Percentiles rank a stretch among this genome's conserved stretches.
Evolutionary conservation across 2,888 invertebrate genomes (phyloP).

Genomic region (Frankliniella intonsa): DNA sequence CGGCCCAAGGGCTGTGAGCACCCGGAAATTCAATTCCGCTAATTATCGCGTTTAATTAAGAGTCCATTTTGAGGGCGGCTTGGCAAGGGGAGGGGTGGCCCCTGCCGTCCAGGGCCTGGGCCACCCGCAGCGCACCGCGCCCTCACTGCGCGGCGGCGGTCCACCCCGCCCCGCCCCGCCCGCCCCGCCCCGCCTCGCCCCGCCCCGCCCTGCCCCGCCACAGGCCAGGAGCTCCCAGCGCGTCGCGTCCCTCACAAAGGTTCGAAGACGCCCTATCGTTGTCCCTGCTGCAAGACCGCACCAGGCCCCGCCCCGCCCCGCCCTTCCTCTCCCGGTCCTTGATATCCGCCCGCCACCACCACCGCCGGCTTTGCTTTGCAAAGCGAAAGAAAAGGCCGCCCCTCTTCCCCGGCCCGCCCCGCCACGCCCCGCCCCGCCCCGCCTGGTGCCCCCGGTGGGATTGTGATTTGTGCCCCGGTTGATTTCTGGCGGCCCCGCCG

Average conservation of each 20-base stretch:
- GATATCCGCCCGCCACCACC: neutral
- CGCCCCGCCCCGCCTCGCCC: neutral
- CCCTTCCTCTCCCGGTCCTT: neutral
- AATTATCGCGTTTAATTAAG: slow-evolving; percentile 25
- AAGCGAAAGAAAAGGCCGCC: no score
- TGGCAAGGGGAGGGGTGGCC: neutral
- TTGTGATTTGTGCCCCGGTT: neutral
- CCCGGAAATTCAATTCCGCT: slow-evolving; percentile 26
- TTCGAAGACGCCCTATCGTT: no score
- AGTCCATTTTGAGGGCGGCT: slow-evolving; percentile 3
- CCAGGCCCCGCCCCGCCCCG: neutral
- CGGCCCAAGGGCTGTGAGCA: neutral
- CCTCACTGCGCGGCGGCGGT: neutral
- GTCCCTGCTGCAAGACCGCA: neutral
- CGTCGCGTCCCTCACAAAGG: no score
- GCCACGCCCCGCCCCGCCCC: neutral
- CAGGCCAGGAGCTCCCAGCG: no score
- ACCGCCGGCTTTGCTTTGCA: no score
- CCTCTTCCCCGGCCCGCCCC: neutral
- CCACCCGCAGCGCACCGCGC: neutral
- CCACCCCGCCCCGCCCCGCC: neutral
- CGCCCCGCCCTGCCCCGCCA: neutral
- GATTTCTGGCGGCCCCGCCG: neutral
- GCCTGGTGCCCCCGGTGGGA: neutral
- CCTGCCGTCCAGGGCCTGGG: neutral